phyloP scores from a whole-genome alignment of 2,113 vertebrate species.

The Phylloscopus whistleri region DNA sequence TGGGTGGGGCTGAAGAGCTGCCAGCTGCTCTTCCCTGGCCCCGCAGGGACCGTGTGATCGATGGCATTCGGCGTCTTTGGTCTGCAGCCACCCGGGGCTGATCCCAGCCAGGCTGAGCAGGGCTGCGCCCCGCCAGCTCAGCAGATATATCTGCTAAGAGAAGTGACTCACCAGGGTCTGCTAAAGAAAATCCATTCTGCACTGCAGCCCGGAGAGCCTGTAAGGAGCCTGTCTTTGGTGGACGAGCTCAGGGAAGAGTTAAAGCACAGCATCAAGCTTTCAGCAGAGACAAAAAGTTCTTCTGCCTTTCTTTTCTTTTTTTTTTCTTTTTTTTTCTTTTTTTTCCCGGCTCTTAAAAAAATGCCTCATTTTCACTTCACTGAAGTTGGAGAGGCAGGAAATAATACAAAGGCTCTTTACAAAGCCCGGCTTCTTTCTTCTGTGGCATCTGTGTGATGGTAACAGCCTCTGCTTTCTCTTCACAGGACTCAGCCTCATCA shows the following conservation, averaged over 20 bases:
- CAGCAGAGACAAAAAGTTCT: not conserved
- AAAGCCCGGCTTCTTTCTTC: constrained; percentile 11
- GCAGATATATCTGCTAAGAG: not conserved
- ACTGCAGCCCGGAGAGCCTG: not conserved
- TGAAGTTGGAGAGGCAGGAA: constrained; percentile 42
- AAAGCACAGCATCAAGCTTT: not conserved
- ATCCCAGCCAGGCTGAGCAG: not conserved
- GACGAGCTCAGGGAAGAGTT: constrained; percentile 5
- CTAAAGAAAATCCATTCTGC: not conserved
- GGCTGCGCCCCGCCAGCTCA: not conserved
- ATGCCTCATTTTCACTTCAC: constrained; percentile 53
- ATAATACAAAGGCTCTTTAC: constrained; percentile 57
- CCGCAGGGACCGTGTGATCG: not conserved
- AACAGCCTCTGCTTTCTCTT: constrained; percentile 38
- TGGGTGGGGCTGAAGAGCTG: not conserved
- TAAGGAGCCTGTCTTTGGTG: not conserved
- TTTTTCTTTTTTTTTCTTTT: not conserved
- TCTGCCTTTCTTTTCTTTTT: not conserved
- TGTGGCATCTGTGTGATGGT: constrained; percentile 43
- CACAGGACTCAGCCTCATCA: constrained; percentile 46
- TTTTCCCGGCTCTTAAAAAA: not conserved
- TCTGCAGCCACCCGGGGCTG: not conserved
- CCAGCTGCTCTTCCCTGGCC: not conserved
- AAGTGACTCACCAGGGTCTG: not conserved
- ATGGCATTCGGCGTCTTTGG: not conserved